Evolutionary conservation across 2,113 vertebrate genomes (phyloP), one percentile per base, ranked within the genome.

Genomic region (Delphinus delphis): DNA sequence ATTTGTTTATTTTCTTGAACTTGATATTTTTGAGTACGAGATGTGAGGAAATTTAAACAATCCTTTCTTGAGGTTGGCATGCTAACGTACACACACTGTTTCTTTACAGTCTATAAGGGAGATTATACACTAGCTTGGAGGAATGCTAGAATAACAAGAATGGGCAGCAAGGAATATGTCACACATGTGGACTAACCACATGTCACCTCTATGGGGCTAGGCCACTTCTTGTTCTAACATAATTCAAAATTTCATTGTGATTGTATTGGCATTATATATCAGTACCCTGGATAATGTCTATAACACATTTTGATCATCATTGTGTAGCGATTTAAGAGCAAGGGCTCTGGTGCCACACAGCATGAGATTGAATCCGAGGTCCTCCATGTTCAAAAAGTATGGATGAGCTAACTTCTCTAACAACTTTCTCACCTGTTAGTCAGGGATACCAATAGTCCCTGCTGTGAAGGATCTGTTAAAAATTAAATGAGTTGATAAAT

Each of bases 71-170:
- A 84, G 9, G 4, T 10, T 50, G 12, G 31, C 9, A 4, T 10
- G 63, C 11, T 60, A 70, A 36, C 26, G 1, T 67, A 15, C n/a
- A 80, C 18, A 58, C 11, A 41, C 6, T 76, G 23, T 68, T 14
- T 26, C 65, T 41, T 60, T 62, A 36, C 12, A 68, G 25, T 28
- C 31, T 28, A 18, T 4, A 13, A 82, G 4, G 8, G 31, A 91
- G 20, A 76, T 2, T 31, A 25, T 20, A 68, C 0, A 1, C 11
- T 67, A 53, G 12, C 50, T 92, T 83, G 2, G 28, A 76, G 44
- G 14, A 83, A 90, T 90, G 14, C 25, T 33, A 60, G 38, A 81
- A 74, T 90, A 60, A 33, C 9, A 68, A 63, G 62, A 97, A 82
- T 11, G 63, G 0, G 2, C 58, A 93, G n/a, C 44, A 91, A 71